Percentiles rank a stretch among this genome's conserved stretches.
Evolutionary conservation across 1,140 invertebrate species (phyloP).

Genomic region (Camponotus vicinus): DNA sequence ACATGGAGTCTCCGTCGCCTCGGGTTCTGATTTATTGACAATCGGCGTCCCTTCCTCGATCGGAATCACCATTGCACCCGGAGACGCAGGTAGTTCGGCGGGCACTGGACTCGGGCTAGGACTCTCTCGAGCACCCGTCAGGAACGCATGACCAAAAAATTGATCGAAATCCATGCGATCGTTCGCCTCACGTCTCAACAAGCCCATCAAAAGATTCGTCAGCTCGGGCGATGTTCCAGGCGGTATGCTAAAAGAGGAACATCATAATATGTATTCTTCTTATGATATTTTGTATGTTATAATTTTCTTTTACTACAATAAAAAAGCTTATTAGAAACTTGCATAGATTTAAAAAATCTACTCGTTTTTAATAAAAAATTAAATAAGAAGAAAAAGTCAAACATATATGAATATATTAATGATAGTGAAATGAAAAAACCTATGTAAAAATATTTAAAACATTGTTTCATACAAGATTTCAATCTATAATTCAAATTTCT

Average conservation of each 20-base stretch:
- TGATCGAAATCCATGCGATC: slow-evolving; percentile 98
- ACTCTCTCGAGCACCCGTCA: slow-evolving; percentile 89
- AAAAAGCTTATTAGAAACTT: not conserved
- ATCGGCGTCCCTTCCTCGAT: slow-evolving; percentile 79
- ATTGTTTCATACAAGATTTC: not conserved
- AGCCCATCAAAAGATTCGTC: slow-evolving; percentile 93
- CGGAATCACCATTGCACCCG: slow-evolving; percentile 75
- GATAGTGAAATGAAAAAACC: not conserved
- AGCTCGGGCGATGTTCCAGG: slow-evolving; percentile 96
- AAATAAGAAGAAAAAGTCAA: not conserved
- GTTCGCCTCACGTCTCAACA: slow-evolving; percentile 96
- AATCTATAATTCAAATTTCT: slow-evolving; percentile 13
- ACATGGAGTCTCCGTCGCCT: slow-evolving; percentile 85
- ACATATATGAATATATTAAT: not conserved
- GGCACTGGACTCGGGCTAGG: slow-evolving; percentile 81
- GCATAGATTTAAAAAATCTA: not conserved
- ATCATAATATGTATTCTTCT: slow-evolving; percentile 11
- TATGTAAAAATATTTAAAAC: not conserved
- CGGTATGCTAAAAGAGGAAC: slow-evolving; percentile 92
- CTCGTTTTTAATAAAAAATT: slow-evolving; percentile 21
- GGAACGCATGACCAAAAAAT: slow-evolving; percentile 97
- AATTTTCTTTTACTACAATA: slow-evolving; percentile 1
- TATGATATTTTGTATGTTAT: not conserved
- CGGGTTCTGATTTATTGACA: slow-evolving; percentile 80
- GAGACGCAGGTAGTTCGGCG: slow-evolving; percentile 83